A percentile compares a stretch with the other conserved stretches of the same genome.
These are phyloP conservation scores for Sitodiplosis mosellana DNA, from an alignment of 1,140 invertebrate species.

Conservation along the genomic window DNA sequence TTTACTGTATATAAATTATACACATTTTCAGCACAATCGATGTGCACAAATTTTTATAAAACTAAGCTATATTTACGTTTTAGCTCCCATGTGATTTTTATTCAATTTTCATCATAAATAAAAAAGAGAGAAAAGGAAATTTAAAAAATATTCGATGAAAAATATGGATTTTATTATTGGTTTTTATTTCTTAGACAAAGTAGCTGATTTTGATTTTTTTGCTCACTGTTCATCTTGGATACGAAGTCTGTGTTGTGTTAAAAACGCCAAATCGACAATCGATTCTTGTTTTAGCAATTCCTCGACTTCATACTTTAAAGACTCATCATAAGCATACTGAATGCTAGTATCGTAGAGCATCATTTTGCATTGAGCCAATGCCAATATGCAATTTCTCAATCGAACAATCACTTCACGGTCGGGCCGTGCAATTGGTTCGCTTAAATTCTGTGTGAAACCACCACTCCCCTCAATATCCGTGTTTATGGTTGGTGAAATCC, in stretches of 20 bases:
- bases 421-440: conserved; percentile 40
- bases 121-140: too few species aligned
- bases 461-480: conserved; percentile 49
- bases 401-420: conserved; percentile 72
- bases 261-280: conserved; percentile 55
- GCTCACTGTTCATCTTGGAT: conserved; percentile 10
- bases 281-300: conserved; percentile 66
- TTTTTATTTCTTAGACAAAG: too few species aligned
- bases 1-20: too few species aligned
- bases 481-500: conserved; percentile 60
- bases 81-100: too few species aligned
- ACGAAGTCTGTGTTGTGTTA: conserved; percentile 42
- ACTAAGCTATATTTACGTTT: too few species aligned
- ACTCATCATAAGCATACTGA: conserved; percentile 78
- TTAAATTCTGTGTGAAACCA: conserved; percentile 66
- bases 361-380: conserved; percentile 67
- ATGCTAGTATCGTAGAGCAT: conserved; percentile 86
- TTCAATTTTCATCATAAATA: too few species aligned
- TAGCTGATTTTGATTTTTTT: too few species aligned
- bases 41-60: too few species aligned
- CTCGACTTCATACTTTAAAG: conserved; percentile 58
- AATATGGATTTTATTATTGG: too few species aligned
- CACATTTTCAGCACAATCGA: too few species aligned
- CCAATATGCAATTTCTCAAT: conserved; percentile 74
- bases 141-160: too few species aligned